Conservation (phyloP, 1,140 invertebrate genomes). For the Bathynomus jamesi region DNA sequence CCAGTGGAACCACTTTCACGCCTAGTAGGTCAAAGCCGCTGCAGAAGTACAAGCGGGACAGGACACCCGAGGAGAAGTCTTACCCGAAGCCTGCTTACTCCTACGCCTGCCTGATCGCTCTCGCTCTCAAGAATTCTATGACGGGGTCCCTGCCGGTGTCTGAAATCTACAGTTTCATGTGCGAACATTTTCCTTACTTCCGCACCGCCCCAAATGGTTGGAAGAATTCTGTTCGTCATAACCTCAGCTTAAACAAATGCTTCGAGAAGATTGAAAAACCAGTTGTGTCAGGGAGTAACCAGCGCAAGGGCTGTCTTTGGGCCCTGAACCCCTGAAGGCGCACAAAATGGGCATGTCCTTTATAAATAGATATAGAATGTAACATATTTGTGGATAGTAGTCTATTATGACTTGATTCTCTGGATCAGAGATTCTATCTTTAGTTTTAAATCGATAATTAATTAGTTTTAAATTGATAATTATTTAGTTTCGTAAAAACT, state of each 20-base stretch:
- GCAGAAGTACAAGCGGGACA: slow-evolving; percentile 29
- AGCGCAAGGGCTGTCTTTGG: slow-evolving; percentile 74
- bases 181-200: slow-evolving; percentile 95
- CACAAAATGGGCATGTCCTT: slow-evolving; percentile 95
- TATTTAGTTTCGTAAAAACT: no score
- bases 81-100: slow-evolving; percentile 96
- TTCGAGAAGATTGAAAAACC: slow-evolving; percentile 96
- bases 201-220: slow-evolving; percentile 93
- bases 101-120: slow-evolving; percentile 93
- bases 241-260: slow-evolving; percentile 92
- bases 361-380: no score
- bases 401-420: no score
- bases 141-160: slow-evolving; percentile 91
- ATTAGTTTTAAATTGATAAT: no score
- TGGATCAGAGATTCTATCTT: no score
- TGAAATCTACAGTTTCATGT: slow-evolving; percentile 98
- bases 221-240: slow-evolving; percentile 96
- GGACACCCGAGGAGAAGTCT: slow-evolving; percentile 55
- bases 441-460: no score
- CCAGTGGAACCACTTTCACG: not conserved
- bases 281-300: slow-evolving; percentile 39
- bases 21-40: slow-evolving; percentile 37
- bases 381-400: no score
- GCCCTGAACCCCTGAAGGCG: slow-evolving; percentile 91
- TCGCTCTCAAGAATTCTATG: slow-evolving; percentile 92